Conservation (phyloP, 2,113 vertebrate genomes). For the Poicephalus meyeri region DNA sequence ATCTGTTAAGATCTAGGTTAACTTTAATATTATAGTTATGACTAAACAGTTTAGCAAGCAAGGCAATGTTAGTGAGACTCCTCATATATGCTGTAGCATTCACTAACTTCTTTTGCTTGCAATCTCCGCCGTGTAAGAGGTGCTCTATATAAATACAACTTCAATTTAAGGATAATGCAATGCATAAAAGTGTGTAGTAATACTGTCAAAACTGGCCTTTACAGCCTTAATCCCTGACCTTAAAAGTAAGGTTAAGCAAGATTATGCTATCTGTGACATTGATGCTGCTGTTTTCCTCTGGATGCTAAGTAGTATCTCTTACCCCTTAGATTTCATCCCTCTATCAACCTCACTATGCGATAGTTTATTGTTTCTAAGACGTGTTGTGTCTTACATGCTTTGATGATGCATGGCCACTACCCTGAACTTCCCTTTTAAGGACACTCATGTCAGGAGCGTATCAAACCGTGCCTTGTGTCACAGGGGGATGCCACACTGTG, state of each 20-base stretch:
- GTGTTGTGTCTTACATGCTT: conserved; percentile 31
- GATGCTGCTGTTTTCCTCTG: neutral
- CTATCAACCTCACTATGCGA: neutral
- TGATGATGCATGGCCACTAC: neutral
- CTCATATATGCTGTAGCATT: neutral
- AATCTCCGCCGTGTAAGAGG: neutral
- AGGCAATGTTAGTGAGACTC: neutral
- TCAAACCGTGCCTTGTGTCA: neutral
- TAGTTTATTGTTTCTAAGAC: conserved; percentile 10
- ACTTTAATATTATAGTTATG: neutral
- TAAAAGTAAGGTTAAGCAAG: conserved; percentile 21
- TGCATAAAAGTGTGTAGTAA: neutral
- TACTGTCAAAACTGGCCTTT: neutral
- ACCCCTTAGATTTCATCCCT: neutral
- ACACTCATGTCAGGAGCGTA: neutral
- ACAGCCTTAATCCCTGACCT: neutral
- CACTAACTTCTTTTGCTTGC: neutral
- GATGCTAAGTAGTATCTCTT: neutral
- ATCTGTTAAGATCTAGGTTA: neutral
- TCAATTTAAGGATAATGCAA: neutral
- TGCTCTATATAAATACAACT: neutral
- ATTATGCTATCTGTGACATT: neutral
- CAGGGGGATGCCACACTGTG: neutral
- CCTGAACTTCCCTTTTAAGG: neutral
- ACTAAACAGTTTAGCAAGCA: neutral